Percentiles rank a stretch among this genome's conserved stretches.
Evolutionary conservation across 2,797 vertebrate genomes (phyloP).

Genomic region (Acanthiza pusilla): DNA sequence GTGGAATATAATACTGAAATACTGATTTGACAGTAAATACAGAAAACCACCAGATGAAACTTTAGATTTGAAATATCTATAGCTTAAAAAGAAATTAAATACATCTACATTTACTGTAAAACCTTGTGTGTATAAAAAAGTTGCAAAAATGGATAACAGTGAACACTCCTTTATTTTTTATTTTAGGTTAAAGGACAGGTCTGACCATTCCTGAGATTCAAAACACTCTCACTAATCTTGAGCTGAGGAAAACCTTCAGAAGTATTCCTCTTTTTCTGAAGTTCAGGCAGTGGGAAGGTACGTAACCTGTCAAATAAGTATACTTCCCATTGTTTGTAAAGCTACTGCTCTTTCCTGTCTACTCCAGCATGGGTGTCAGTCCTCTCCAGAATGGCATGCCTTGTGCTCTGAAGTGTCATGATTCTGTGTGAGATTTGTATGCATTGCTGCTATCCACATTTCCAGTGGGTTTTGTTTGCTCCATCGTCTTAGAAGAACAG

Average conservation of each 20-base stretch:
- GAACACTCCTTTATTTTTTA: not conserved
- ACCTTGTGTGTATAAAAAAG: not conserved
- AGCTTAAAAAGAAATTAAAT: not conserved
- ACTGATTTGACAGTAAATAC: not conserved
- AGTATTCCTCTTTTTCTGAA: not conserved
- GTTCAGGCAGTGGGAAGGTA: not conserved
- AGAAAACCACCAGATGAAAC: not conserved
- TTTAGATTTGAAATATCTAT: not conserved
- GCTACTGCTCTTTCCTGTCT: not conserved
- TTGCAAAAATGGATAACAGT: not conserved
- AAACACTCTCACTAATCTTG: not conserved
- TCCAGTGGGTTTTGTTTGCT: not conserved
- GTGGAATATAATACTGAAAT: not conserved
- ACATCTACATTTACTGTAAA: not conserved
- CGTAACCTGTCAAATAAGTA: not conserved
- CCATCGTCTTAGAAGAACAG: not conserved
- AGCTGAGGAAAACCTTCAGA: not conserved
- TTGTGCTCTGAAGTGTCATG: not conserved
- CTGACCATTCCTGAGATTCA: not conserved
- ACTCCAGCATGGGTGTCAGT: not conserved
- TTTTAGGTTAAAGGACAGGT: not conserved
- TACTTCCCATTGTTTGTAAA: not conserved
- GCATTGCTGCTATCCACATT: not conserved
- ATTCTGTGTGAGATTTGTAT: not conserved
- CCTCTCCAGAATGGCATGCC: not conserved